Conservation (phyloP, 2,797 vertebrate species). For the Pyrrhura leucotis region DNA sequence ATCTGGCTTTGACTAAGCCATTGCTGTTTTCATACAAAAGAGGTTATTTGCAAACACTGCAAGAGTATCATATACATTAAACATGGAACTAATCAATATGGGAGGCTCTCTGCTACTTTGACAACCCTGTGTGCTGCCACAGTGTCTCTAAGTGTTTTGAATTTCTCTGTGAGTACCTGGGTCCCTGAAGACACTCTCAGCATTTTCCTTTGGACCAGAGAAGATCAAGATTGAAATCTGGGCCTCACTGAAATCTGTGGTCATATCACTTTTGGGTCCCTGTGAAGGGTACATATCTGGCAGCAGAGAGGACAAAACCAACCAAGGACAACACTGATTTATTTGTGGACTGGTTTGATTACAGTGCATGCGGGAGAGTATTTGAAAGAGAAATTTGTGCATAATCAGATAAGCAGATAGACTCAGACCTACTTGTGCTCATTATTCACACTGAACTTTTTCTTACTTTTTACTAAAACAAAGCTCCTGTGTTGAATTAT, state of each 20-base stretch:
- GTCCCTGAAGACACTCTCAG: conserved; percentile 15
- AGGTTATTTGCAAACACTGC: conserved; percentile 80
- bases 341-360: conserved; percentile 54
- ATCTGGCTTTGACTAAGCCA: conserved; percentile 79
- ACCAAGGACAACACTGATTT: conserved; percentile 50
- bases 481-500: background rate
- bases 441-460: background rate
- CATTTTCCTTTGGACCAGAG: background rate
- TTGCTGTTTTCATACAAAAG: conserved; percentile 79
- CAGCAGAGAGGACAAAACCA: conserved; percentile 39
- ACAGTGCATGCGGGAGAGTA: background rate
- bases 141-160: conserved; percentile 33
- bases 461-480: conserved; percentile 6
- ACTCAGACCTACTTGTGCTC: background rate
- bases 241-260: background rate
- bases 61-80: conserved; percentile 78
- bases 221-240: conserved; percentile 31
- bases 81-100: conserved; percentile 80
- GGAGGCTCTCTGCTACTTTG: conserved; percentile 75
- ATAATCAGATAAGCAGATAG: conserved; percentile 22
- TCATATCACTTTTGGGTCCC: background rate
- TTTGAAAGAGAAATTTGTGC: conserved; percentile 58
- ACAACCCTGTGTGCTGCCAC: conserved; percentile 6
- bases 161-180: conserved; percentile 23
- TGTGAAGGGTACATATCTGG: background rate